Conservation (phyloP, 92 coral and sea anemone genomes). For the Montipora capitata region DNA sequence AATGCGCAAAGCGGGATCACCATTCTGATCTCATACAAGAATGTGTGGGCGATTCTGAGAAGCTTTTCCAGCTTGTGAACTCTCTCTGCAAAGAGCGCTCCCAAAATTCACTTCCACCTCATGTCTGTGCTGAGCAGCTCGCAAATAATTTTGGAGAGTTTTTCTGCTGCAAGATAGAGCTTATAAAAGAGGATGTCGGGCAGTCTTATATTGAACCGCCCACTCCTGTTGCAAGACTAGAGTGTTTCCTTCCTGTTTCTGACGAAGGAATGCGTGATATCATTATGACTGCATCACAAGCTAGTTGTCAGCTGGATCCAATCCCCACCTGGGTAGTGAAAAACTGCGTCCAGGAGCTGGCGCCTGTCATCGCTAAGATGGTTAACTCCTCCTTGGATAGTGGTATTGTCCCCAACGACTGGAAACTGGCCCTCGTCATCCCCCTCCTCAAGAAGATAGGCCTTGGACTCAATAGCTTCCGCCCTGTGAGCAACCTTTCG, state of each 20-base stretch:
- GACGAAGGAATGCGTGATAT: slow-evolving; percentile 31
- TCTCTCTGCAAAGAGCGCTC: slow-evolving; percentile 50
- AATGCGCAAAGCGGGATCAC: slow-evolving; percentile 3
- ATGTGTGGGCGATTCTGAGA: too few relatives aligned
- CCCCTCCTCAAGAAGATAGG: not conserved
- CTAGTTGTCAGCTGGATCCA: not conserved
- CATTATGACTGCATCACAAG: slow-evolving; percentile 17
- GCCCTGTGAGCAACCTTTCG: too few relatives aligned
- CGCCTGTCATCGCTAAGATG: too few relatives aligned
- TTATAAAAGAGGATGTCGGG: slow-evolving; percentile 45
- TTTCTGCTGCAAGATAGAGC: slow-evolving; percentile 53
- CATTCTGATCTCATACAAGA: too few relatives aligned
- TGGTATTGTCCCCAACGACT: too few relatives aligned
- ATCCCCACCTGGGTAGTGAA: slow-evolving; percentile 20
- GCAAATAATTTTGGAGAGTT: slow-evolving; percentile 68
- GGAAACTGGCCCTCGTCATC: too few relatives aligned
- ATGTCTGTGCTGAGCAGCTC: slow-evolving; percentile 42
- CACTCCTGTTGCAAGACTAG: too few relatives aligned
- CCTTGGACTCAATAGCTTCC: not conserved
- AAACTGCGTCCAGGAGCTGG: slow-evolving; percentile 2
- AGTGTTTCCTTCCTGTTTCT: not conserved
- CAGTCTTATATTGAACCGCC: slow-evolving; percentile 31
- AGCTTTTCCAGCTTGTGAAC: not conserved
- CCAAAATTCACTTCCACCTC: slow-evolving; percentile 2
- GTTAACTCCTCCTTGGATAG: too few relatives aligned